Evolutionary conservation across 2,888 invertebrate species (phyloP).

Genomic region (Harmothoe impar): DNA sequence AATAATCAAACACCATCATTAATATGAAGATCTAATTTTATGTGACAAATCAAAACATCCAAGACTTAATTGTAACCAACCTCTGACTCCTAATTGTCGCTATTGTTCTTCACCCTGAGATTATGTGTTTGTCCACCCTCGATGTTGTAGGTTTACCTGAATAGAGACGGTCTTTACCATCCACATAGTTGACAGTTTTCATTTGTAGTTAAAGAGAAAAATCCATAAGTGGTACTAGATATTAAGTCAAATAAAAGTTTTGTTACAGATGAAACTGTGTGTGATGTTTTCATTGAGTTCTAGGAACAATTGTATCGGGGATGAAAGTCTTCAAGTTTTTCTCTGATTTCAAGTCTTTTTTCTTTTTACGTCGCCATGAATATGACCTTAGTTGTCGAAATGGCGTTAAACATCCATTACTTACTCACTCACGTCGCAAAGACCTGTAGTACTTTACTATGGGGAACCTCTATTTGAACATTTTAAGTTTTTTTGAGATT

Average conservation of each 20-base stretch:
- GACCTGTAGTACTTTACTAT: too few relatives aligned
- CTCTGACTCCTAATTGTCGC: conserved; percentile 40
- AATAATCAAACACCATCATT: background rate
- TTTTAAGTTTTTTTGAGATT: too few relatives aligned
- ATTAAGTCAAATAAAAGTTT: conserved; percentile 64
- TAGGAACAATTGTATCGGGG: too few relatives aligned
- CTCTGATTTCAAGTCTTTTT: too few relatives aligned
- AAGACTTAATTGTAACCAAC: conserved; percentile 54
- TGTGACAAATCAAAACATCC: conserved; percentile 57
- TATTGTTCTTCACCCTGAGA: conserved; percentile 43
- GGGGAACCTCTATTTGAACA: too few relatives aligned
- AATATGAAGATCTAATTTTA: conserved; percentile 38
- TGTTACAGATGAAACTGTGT: conserved; percentile 58
- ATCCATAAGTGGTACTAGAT: conserved; percentile 62
- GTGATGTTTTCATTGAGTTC: too few relatives aligned
- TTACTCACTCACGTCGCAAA: too few relatives aligned
- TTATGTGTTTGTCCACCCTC: conserved; percentile 62
- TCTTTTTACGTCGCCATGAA: too few relatives aligned
- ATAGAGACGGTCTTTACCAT: conserved; percentile 55
- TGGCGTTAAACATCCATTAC: too few relatives aligned
- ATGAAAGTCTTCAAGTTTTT: too few relatives aligned
- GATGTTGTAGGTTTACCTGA: conserved; percentile 49
- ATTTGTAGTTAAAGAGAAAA: conserved; percentile 60
- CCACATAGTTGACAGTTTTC: conserved; percentile 61
- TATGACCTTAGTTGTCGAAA: too few relatives aligned